These are phyloP conservation scores for Macrosoma leucophasiata DNA, from an alignment of 2,888 invertebrate genomes.

Conservation along the genomic window DNA sequence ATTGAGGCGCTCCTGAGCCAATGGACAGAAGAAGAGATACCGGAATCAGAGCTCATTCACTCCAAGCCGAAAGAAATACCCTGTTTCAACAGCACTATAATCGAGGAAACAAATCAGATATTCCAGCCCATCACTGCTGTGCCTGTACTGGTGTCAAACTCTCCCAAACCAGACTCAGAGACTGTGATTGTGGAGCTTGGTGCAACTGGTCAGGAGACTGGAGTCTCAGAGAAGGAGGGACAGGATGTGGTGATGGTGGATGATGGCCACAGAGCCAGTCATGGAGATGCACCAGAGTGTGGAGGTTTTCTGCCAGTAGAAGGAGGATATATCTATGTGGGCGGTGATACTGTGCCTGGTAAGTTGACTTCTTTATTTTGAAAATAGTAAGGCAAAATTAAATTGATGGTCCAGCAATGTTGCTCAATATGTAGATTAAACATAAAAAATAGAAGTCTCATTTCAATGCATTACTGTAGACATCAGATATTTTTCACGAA, in stretches of 20 bases:
- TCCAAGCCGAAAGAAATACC: constrained; percentile 39
- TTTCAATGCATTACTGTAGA: too few relatives aligned
- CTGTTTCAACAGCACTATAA: constrained; percentile 58
- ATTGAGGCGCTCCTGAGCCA: constrained; percentile 64
- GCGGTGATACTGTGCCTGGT: constrained; percentile 41
- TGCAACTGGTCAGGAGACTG: constrained; percentile 19
- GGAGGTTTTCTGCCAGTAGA: constrained; percentile 58
- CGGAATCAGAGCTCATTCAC: constrained; percentile 42
- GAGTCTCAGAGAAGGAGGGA: constrained; percentile 4
- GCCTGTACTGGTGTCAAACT: constrained; percentile 35
- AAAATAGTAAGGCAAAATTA: not conserved
- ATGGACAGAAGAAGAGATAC: constrained; percentile 66
- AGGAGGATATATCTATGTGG: constrained; percentile 60
- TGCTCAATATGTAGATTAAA: too few relatives aligned
- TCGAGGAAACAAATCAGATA: constrained; percentile 56
- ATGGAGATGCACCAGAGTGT: constrained; percentile 39
- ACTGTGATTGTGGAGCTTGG: constrained; percentile 51
- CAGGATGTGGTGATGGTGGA: constrained; percentile 52
- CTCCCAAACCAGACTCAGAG: constrained; percentile 37
- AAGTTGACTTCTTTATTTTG: constrained; percentile 17
- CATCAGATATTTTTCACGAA: too few relatives aligned
- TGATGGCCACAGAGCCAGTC: constrained; percentile 35
- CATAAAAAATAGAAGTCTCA: too few relatives aligned
- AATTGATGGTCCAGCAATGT: too few relatives aligned
- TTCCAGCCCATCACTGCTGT: constrained; percentile 56